Conservation (phyloP, 1,140 invertebrate genomes). For the Centruroides vittatus region DNA sequence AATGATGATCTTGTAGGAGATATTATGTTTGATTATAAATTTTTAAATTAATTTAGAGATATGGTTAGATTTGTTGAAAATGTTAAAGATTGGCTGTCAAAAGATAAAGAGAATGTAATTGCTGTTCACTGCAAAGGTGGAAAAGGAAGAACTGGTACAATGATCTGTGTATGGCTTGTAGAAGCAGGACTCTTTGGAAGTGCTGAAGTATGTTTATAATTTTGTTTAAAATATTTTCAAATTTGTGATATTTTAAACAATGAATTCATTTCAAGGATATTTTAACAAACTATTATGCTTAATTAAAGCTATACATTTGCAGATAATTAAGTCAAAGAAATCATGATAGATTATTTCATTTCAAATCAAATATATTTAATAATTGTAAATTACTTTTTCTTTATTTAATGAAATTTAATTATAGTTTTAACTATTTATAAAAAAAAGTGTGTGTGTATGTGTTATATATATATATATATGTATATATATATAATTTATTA, state of each 20-base stretch:
- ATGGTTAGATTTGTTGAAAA: conserved; percentile 35
- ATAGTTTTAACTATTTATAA: too few relatives aligned
- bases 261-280: too few relatives aligned
- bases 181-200: conserved; percentile 36
- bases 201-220: conserved; percentile 21
- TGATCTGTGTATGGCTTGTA: conserved; percentile 41
- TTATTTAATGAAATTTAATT: too few relatives aligned
- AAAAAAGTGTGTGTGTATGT: too few relatives aligned
- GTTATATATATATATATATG: too few relatives aligned
- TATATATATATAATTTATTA: not conserved
- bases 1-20: not conserved
- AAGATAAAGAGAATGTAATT: conserved; percentile 39
- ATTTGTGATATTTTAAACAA: not conserved
- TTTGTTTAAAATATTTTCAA: not conserved
- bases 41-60: conserved; percentile 26
- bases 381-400: too few relatives aligned
- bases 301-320: too few relatives aligned
- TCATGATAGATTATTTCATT: too few relatives aligned
- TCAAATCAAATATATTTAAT: too few relatives aligned
- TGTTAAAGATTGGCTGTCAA: conserved; percentile 36
- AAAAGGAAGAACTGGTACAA: conserved; percentile 43
- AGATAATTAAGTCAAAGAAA: too few relatives aligned
- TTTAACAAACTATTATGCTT: too few relatives aligned
- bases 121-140: conserved; percentile 51
- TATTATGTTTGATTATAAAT: not conserved